A percentile compares a stretch with the other conserved stretches of the same genome.
phyloP scores from a whole-genome alignment of 2,797 vertebrate genomes.

The Echeneis naucrates region DNA sequence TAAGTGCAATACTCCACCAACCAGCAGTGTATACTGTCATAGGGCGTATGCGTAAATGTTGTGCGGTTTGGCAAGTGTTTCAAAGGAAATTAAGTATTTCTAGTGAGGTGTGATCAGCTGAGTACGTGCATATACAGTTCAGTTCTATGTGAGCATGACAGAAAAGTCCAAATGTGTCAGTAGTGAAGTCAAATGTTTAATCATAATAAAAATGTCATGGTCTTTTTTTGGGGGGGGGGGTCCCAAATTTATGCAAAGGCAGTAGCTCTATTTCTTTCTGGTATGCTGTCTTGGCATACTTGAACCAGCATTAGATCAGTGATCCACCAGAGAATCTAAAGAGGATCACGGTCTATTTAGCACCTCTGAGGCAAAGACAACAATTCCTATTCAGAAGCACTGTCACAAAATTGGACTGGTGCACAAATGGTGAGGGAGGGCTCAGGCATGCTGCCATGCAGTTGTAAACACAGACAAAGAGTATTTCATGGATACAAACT shows the following conservation, averaged over 20 bases:
- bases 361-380: conserved; percentile 20
- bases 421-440: conserved; percentile 22
- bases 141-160: not conserved
- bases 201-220: too few relatives aligned
- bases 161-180: not conserved
- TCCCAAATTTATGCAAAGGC: not conserved
- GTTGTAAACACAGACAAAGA: conserved; percentile 65
- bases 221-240: not conserved
- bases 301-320: not conserved
- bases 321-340: conserved; percentile 2
- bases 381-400: conserved; percentile 37
- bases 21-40: not conserved
- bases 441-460: conserved; percentile 54
- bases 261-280: not conserved
- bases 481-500: conserved; percentile 54
- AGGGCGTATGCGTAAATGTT: too few relatives aligned
- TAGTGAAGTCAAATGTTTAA: not conserved
- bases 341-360: conserved; percentile 25
- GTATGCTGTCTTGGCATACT: not conserved
- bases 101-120: conserved; percentile 4
- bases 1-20: not conserved
- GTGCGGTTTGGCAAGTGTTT: not conserved
- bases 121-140: too few relatives aligned
- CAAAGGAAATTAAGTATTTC: not conserved
- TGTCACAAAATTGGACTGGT: conserved; percentile 41